A percentile compares a stretch with the other conserved stretches of the same genome.
Conservation (phyloP, 64 coral and sea anemone genomes). For the Catalaphyllia jardinei region DNA sequence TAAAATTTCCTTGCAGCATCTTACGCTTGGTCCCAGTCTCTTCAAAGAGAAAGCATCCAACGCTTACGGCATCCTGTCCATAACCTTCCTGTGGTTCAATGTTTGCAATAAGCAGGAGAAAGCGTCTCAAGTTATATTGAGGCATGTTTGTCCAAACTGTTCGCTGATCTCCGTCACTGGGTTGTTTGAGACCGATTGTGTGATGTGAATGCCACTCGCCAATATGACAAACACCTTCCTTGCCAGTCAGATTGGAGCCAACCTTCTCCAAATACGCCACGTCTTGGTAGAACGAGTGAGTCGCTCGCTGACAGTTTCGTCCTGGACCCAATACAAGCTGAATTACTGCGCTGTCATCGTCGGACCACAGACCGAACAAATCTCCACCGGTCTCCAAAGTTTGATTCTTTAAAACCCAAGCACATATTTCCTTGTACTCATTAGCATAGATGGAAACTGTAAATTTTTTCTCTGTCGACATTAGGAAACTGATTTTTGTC, state of each 20-base stretch:
- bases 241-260: slow-evolving; percentile 41
- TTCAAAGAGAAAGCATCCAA: slow-evolving; percentile 44
- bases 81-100: neutral
- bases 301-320: slow-evolving; percentile 27
- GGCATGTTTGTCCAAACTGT: slow-evolving; percentile 76
- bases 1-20: neutral
- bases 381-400: slow-evolving; percentile 74
- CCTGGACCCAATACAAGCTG: slow-evolving; percentile 77
- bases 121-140: slow-evolving; percentile 44
- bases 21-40: neutral
- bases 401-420: slow-evolving; percentile 65
- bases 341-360: slow-evolving; percentile 54
- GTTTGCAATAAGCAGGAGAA: slow-evolving; percentile 65
- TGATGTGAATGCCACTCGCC: slow-evolving; percentile 95
- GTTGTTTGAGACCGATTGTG: slow-evolving; percentile 51
- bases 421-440: slow-evolving; percentile 61
- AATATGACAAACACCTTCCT: slow-evolving; percentile 79
- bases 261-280: slow-evolving; percentile 60
- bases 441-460: slow-evolving; percentile 32
- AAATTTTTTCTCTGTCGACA: neutral
- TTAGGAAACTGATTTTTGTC: neutral
- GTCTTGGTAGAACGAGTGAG: slow-evolving; percentile 78
- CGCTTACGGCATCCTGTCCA: slow-evolving; percentile 6
- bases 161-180: slow-evolving; percentile 69
- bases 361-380: slow-evolving; percentile 83